Conservation (phyloP, 1,140 invertebrate genomes). For the Sweltsa coloradensis region DNA sequence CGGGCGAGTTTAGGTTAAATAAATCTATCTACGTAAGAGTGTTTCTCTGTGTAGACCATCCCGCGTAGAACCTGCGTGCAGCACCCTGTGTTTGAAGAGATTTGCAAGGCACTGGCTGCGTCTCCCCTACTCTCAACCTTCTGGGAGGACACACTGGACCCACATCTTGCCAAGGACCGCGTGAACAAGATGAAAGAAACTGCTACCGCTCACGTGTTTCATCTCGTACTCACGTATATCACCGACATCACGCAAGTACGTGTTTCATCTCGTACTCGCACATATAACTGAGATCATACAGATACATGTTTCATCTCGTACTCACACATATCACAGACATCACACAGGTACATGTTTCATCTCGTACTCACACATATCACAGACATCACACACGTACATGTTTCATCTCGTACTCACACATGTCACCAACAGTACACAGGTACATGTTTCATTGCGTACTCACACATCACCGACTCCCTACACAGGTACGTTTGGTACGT, state of each 20-base stretch:
- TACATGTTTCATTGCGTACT: background rate
- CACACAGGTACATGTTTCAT: constrained; percentile 16
- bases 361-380: too few species aligned
- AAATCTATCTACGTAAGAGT: constrained; percentile 6
- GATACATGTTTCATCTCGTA: constrained; percentile 37
- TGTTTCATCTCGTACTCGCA: background rate
- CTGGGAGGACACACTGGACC: constrained; percentile 39
- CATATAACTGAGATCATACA: too few species aligned
- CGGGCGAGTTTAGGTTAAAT: too few species aligned
- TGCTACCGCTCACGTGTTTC: constrained; percentile 35
- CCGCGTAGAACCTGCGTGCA: constrained; percentile 24
- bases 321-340: constrained; percentile 35
- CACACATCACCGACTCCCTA: too few species aligned
- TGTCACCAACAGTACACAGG: constrained; percentile 30
- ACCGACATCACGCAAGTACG: constrained; percentile 28
- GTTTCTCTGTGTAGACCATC: constrained; percentile 7
- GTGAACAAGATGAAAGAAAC: constrained; percentile 41
- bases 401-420: constrained; percentile 36
- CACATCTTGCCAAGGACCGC: constrained; percentile 40
- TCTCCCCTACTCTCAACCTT: constrained; percentile 35
- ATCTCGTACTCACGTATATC: constrained; percentile 34
- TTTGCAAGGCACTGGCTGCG: constrained; percentile 34
- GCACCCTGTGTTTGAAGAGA: constrained; percentile 46
- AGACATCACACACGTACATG: too few species aligned
- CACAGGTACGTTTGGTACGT: too few species aligned